Evolutionary conservation across 2,113 vertebrate genomes (phyloP).

Genomic region (Elachura formosa): DNA sequence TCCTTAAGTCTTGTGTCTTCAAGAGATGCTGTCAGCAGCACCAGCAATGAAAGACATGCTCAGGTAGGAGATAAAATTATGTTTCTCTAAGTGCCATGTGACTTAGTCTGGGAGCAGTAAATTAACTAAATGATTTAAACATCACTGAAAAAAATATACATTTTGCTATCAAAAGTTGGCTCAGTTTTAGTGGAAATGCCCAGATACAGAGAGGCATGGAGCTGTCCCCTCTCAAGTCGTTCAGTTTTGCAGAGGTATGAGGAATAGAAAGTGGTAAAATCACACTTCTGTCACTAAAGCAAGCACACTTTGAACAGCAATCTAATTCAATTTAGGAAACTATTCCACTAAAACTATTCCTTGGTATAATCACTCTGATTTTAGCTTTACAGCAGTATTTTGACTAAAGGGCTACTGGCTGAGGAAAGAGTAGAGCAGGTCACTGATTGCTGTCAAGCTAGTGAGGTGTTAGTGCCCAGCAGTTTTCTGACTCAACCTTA

Average conservation of each 20-base stretch:
- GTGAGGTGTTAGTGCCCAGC: neutral
- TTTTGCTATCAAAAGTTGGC: neutral
- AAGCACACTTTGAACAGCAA: neutral
- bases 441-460: neutral
- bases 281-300: neutral
- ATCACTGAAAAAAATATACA: neutral
- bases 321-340: constrained; percentile 15
- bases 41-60: neutral
- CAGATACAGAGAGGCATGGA: neutral
- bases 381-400: neutral
- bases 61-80: neutral
- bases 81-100: neutral
- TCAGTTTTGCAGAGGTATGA: neutral
- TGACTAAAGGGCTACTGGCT: neutral
- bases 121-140: neutral
- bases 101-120: neutral
- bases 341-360: neutral
- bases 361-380: neutral
- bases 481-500: neutral
- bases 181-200: neutral
- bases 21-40: neutral
- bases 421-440: neutral
- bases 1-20: neutral
- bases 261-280: neutral
- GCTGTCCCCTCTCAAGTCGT: neutral